Evolutionary conservation across 2,797 vertebrate genomes (phyloP), one percentile per base, ranked within the genome.

Genomic region (Borostomias antarcticus): DNA sequence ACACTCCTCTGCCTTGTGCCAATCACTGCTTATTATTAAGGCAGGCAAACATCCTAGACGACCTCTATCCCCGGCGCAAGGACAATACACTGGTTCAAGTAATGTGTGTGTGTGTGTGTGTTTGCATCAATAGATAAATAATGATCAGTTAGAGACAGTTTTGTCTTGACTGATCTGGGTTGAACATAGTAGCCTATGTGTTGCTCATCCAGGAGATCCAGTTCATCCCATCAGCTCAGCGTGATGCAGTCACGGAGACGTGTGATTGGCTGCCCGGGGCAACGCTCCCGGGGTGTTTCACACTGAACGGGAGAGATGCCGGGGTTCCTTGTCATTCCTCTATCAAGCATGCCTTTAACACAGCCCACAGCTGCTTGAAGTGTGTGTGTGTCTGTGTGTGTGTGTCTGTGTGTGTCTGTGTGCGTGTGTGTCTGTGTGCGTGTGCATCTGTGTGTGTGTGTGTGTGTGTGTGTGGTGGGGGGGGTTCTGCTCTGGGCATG

Each of bases 331-430:
- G 51, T 84, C 74, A 82, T 76, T 0, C 61, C 17, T 33, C n/a
- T n/a, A n/a, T n/a, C n/a, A 80, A 76, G 86, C 81, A 52, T 74
- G 59, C 28, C 75, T 88, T 82, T 84, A 65, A 79, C 79, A 48
- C 11, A 52, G 63, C 35, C 74, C 78, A 85, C 82, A 83, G 68
- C 68, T 75, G 72, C 72, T 85, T 70, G 67, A 80, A 73, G 74
- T 32, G 35, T 62, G 21, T 52, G 50, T 50, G 35, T 48, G 29
- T 51, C 33, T 51, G 23, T 40, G 57, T 70, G 32, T 66, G 26
- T 59, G 19, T 51, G 9, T 19, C 52, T 40, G 28, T 29, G n/a
- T 61, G 26, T 53, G 26, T 6, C 6, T 26, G 9, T 43, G 21
- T 45, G 40, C n/a, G 13, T 15, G 4, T 51, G 25, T 8, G 19